phyloP scores from a whole-genome alignment of 1,140 invertebrate species.

The Brachionus rubens region DNA sequence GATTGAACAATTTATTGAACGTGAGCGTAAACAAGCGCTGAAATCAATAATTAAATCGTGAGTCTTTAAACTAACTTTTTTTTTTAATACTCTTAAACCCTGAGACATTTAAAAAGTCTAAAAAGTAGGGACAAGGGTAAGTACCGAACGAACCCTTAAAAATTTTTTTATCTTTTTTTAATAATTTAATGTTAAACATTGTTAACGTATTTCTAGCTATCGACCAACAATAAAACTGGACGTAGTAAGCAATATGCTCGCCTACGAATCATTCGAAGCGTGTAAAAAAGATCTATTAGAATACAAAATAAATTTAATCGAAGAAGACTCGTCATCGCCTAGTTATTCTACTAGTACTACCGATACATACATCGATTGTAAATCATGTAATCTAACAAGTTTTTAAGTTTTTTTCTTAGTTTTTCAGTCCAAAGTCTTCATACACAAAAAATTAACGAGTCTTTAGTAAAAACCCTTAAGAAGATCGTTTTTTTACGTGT shows the following conservation, averaged over 20 bases:
- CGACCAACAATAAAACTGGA: slow-evolving; percentile 32
- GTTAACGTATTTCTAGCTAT: slow-evolving; percentile 36
- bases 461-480: too few relatives aligned
- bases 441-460: too few relatives aligned
- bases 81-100: background rate
- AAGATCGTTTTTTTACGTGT: too few relatives aligned
- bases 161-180: background rate
- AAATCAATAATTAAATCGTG: slow-evolving; percentile 41
- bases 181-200: background rate
- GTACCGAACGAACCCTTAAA: too few relatives aligned
- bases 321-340: slow-evolving; percentile 24
- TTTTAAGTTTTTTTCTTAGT: background rate
- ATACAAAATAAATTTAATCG: slow-evolving; percentile 44
- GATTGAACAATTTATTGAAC: slow-evolving; percentile 42
- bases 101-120: too few relatives aligned
- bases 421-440: too few relatives aligned
- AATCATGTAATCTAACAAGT: slow-evolving; percentile 28
- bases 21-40: slow-evolving; percentile 38
- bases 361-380: slow-evolving; percentile 32
- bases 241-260: slow-evolving; percentile 16
- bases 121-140: too few relatives aligned
- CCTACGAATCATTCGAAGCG: slow-evolving; percentile 38
- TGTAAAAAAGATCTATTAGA: slow-evolving; percentile 42
- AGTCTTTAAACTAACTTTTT: slow-evolving; percentile 25
- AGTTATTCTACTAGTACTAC: background rate